phyloP scores from a whole-genome alignment of 2,888 invertebrate species.

The Epinotia ramella region DNA sequence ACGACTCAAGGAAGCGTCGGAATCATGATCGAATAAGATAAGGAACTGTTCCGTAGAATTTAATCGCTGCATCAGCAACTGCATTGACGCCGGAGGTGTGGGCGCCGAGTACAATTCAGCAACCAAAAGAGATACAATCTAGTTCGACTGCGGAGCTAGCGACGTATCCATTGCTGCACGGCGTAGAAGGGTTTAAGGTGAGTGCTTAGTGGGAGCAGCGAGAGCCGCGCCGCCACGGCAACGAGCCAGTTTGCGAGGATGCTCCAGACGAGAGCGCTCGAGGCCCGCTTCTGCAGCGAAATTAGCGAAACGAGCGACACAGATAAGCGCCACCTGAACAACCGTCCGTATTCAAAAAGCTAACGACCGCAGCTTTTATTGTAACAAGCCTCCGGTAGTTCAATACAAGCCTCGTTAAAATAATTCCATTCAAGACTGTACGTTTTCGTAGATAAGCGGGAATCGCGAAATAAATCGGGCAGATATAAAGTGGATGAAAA shows the following conservation, averaged over 20 bases:
- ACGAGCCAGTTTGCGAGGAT: slow-evolving; percentile 50
- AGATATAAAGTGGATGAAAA: slow-evolving; percentile 19
- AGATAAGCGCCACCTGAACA: slow-evolving; percentile 43
- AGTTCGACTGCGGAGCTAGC: neutral
- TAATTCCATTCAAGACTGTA: slow-evolving; percentile 38
- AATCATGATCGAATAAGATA: slow-evolving; percentile 26
- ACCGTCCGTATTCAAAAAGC: slow-evolving; percentile 41
- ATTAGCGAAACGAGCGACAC: slow-evolving; percentile 50
- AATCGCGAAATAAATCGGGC: slow-evolving; percentile 26
- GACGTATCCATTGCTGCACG: neutral
- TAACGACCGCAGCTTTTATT: slow-evolving; percentile 43
- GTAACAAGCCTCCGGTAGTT: slow-evolving; percentile 37
- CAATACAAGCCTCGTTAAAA: slow-evolving; percentile 42
- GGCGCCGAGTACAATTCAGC: slow-evolving; percentile 37
- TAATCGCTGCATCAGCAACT: slow-evolving; percentile 39
- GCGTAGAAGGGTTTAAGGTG: neutral
- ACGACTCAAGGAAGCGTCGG: slow-evolving; percentile 9
- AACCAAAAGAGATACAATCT: slow-evolving; percentile 38
- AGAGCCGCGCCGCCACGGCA: slow-evolving; percentile 22
- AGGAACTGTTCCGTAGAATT: slow-evolving; percentile 24
- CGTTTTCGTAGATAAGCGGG: slow-evolving; percentile 36
- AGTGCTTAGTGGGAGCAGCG: neutral
- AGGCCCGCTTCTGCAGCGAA: slow-evolving; percentile 49
- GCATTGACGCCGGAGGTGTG: slow-evolving; percentile 33
- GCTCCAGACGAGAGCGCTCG: slow-evolving; percentile 47